A percentile compares a stretch with the other conserved stretches of the same genome.
phyloP scores from a whole-genome alignment of 2,797 vertebrate species.

The Remorina albescens region DNA sequence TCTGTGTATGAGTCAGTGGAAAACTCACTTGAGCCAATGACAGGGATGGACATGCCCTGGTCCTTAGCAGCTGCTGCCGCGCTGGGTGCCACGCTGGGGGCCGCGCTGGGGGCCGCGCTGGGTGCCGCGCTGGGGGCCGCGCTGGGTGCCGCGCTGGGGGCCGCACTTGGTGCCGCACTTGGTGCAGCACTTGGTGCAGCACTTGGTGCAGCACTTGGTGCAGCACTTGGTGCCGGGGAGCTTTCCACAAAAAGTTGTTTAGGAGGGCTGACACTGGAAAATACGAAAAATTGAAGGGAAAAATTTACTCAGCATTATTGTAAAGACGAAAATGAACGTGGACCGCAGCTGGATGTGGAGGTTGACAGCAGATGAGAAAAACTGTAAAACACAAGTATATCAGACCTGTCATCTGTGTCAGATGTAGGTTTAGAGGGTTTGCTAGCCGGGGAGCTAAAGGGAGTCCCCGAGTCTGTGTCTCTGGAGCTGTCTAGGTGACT shows the following conservation, averaged over 20 bases:
- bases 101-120: slow-evolving; percentile 23
- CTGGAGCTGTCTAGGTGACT: slow-evolving; percentile 89
- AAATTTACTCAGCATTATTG: background rate
- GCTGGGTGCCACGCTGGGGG: slow-evolving; percentile 32
- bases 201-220: slow-evolving; percentile 33
- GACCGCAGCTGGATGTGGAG: background rate
- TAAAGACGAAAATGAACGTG: background rate
- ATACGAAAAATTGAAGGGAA: background rate
- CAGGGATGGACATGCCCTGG: slow-evolving; percentile 71
- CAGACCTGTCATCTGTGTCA: slow-evolving; percentile 81
- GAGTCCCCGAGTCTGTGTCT: slow-evolving; percentile 87
- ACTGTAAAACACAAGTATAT: background rate
- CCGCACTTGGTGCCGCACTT: slow-evolving; percentile 25
- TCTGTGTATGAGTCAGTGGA: background rate
- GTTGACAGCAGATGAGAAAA: background rate
- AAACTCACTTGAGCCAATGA: slow-evolving; percentile 71
- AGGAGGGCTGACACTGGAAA: slow-evolving; percentile 67
- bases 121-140: slow-evolving; percentile 35
- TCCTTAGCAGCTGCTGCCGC: slow-evolving; percentile 38
- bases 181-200: slow-evolving; percentile 37
- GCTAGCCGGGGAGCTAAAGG: slow-evolving; percentile 83
- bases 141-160: slow-evolving; percentile 24
- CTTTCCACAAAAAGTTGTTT: slow-evolving; percentile 72
- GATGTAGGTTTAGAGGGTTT: slow-evolving; percentile 81
- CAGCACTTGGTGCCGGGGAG: slow-evolving; percentile 41